Base-by-base conservation (phyloP, 2,888 invertebrate genomes). In the Tetragonisca angustula region DNA sequence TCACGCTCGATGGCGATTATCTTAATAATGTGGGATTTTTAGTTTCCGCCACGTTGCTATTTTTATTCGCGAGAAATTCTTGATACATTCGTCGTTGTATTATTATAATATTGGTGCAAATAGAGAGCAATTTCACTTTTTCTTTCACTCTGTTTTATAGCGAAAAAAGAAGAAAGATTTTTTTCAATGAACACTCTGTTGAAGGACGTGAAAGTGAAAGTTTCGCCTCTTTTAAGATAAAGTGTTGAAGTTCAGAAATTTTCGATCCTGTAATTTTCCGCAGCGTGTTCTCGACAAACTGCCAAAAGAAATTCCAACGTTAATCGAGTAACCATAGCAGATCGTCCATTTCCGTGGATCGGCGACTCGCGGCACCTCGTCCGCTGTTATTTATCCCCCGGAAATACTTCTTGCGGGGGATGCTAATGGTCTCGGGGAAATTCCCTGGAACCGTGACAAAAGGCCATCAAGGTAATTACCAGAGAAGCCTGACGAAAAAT, bases 381-480 rank as follows among this genome's bases (percentile, higher is more conserved):
- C 54, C 5, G 56, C 5, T 43, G 56, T n/a, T 59, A 27, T 68
- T 49, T 62, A n/a, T 56, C 27, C 68, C 4, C 4, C 2, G 2
- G 64, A 24, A 68, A 67, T 75, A 61, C 70, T 67, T 71, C 65
- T 67, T 21, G 81, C 50, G 72, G 62, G 56, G 68, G 76, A 81
- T 74, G 83, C 77, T 83, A 87, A 87, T 83, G 83, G 77, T 50
- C 49, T 56, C 49, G 27, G 36, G 49, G 64, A 59, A 71, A 75
- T 70, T 83, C 69, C n/a, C 61, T 71, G 74, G 76, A 43, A 62
- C 74, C 49, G 71, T 65, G 70, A 79, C 76, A 85, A 83, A 83
- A 79, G 64, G 67, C 70, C 70, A 61, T 69, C 70, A 27, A 43
- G 59, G 61, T 86, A 86, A 88, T 88, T 86, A 86, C 69, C 81